Evolutionary conservation across 2,797 vertebrate genomes (phyloP).

Genomic region (Sebastes glaucus): DNA sequence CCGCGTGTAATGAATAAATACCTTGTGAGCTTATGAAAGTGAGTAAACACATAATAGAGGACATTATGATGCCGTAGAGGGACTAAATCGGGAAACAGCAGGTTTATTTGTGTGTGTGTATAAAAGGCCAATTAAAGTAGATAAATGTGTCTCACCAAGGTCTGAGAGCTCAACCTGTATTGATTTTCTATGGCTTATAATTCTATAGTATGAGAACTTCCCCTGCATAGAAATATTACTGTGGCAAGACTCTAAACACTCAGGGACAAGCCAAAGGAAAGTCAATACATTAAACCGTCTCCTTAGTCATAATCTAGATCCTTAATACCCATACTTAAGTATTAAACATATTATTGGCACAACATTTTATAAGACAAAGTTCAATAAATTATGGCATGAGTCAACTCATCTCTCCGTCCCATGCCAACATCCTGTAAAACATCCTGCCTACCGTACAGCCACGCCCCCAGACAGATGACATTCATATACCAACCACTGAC

Average conservation of each 20-base stretch:
- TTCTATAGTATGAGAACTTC: not conserved
- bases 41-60: not conserved
- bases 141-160: slow-evolving; percentile 18
- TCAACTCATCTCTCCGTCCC: not conserved
- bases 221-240: slow-evolving; percentile 12
- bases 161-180: slow-evolving; percentile 11
- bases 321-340: not conserved
- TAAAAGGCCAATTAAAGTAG: not conserved
- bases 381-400: not conserved
- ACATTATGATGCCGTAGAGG: not conserved
- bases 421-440: not conserved
- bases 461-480: slow-evolving; percentile 27
- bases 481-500: slow-evolving; percentile 44
- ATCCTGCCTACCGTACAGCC: slow-evolving; percentile 16
- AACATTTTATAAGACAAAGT: not conserved
- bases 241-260: not conserved
- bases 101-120: not conserved
- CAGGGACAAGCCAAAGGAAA: not conserved
- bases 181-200: slow-evolving; percentile 27
- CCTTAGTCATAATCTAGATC: slow-evolving; percentile 1
- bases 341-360: not conserved
- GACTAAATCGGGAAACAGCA: not conserved
- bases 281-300: not conserved
- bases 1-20: not conserved
- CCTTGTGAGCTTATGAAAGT: not conserved